Evolutionary conservation across 2,113 vertebrate species (phyloP).

Genomic region (Festucalex cinctus): DNA sequence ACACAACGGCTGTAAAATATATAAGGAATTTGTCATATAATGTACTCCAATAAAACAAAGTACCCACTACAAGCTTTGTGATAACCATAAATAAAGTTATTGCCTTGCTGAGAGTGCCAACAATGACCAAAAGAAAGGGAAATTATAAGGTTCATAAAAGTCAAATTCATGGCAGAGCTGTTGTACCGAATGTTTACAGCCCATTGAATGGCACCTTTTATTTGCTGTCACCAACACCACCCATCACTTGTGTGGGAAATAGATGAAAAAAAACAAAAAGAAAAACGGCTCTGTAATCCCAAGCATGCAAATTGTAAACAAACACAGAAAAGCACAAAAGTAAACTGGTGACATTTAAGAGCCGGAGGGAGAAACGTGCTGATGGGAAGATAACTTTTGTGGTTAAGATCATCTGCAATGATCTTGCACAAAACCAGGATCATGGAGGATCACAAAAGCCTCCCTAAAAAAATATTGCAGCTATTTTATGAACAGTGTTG

Average conservation of each 20-base stretch:
- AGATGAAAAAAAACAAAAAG: background rate
- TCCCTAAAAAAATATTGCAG: background rate
- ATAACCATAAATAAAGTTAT: background rate
- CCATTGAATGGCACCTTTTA: background rate
- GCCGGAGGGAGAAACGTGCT: background rate
- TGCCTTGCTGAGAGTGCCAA: slow-evolving; percentile 1
- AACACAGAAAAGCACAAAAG: background rate
- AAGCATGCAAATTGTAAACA: background rate
- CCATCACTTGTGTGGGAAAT: background rate
- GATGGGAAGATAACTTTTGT: slow-evolving; percentile 3
- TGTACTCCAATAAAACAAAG: background rate
- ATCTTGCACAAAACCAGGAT: background rate
- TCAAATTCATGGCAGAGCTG: background rate
- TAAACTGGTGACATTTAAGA: slow-evolving; percentile 1
- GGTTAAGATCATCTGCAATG: background rate
- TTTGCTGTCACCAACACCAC: background rate
- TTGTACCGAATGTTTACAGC: background rate
- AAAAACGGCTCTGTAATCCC: background rate
- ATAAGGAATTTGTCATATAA: background rate
- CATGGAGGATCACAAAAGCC: background rate
- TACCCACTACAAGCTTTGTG: background rate
- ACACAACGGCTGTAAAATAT: background rate
- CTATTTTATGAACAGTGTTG: background rate
- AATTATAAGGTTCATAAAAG: slow-evolving; percentile 5
- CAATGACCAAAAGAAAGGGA: background rate